Percentiles rank a stretch among this genome's conserved stretches.
These are phyloP conservation scores for Pocillopora verrucosa DNA, from an alignment of 64 coral and sea anemone genomes.

Conservation along the genomic window DNA sequence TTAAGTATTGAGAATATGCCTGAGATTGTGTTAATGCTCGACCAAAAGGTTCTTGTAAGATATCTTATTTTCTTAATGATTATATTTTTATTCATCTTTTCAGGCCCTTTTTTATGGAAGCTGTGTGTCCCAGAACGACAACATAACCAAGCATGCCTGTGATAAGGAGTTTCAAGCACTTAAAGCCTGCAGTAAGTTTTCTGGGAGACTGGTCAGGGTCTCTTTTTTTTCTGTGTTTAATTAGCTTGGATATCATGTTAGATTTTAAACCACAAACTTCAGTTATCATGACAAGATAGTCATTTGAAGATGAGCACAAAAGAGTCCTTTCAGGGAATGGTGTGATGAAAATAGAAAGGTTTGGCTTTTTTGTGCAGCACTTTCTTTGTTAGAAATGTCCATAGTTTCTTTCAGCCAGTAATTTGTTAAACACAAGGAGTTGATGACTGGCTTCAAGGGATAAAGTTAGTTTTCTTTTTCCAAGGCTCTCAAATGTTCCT, in stretches of 20 bases:
- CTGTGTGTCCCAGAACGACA: constrained; percentile 69
- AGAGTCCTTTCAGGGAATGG: too few species aligned
- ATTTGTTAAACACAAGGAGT: too few species aligned
- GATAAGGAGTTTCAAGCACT: constrained; percentile 79
- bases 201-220: background rate
- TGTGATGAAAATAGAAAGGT: too few species aligned
- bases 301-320: too few species aligned
- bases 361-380: too few species aligned
- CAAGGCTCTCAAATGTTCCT: too few species aligned
- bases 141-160: constrained; percentile 69
- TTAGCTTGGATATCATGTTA: background rate
- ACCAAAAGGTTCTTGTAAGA: background rate
- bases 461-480: too few species aligned
- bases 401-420: too few species aligned
- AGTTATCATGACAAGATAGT: too few species aligned
- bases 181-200: constrained; percentile 74
- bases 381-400: too few species aligned
- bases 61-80: background rate
- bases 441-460: too few species aligned
- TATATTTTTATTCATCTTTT: background rate
- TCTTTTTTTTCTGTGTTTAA: background rate
- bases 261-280: too few species aligned
- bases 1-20: background rate
- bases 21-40: background rate
- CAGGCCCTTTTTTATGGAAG: constrained; percentile 70